phyloP scores from a whole-genome alignment of 2,888 invertebrate genomes.

The Sycophila texana region DNA sequence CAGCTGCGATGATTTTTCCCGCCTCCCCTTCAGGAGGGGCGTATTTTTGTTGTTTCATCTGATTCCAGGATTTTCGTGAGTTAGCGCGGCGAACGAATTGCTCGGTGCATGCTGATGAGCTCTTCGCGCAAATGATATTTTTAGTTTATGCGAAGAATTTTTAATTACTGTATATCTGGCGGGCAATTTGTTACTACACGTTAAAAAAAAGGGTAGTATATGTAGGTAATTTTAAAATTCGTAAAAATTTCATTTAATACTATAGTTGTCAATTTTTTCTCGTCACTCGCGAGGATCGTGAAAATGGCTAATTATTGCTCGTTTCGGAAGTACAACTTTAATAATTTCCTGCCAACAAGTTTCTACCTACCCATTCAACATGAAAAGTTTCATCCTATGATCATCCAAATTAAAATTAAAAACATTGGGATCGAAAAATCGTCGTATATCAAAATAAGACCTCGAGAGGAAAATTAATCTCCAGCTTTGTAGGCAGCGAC shows the following conservation, averaged over 20 bases:
- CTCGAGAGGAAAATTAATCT: too few species aligned
- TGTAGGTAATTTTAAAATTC: not conserved
- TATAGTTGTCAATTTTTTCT: not conserved
- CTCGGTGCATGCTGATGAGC: not conserved
- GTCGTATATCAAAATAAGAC: too few species aligned
- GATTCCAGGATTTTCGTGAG: slow-evolving; percentile 24
- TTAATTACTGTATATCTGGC: not conserved
- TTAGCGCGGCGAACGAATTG: not conserved
- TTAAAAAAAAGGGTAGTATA: too few species aligned
- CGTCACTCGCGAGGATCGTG: not conserved
- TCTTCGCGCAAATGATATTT: not conserved
- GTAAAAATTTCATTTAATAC: not conserved
- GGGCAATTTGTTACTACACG: not conserved
- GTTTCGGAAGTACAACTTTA: not conserved
- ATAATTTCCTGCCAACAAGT: too few species aligned
- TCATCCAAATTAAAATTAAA: too few species aligned
- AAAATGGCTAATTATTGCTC: not conserved
- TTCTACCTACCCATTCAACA: too few species aligned
- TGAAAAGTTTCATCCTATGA: too few species aligned
- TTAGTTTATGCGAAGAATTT: not conserved
- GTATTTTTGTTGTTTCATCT: slow-evolving; percentile 41
- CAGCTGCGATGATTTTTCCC: slow-evolving; percentile 34
- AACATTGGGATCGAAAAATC: too few species aligned
- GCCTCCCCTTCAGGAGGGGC: not conserved
- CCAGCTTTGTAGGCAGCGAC: too few species aligned